Conservation (phyloP, 2,797 vertebrate species). For the Euthynnus affinis region DNA sequence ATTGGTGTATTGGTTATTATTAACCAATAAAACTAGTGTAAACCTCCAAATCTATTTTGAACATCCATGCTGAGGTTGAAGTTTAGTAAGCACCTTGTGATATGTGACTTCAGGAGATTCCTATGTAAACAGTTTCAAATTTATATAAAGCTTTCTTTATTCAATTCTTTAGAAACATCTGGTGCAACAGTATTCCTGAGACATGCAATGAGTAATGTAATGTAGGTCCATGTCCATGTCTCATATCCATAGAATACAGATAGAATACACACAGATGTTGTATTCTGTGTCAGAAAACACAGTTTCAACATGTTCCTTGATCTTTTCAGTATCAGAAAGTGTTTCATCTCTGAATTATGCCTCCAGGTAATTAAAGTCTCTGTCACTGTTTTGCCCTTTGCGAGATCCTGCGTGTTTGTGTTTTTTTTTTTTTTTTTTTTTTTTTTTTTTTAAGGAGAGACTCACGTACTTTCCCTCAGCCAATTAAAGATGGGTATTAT, state of each 20-base stretch:
- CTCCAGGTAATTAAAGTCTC: not conserved
- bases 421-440: not conserved
- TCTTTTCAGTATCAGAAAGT: not conserved
- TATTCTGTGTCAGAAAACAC: not conserved
- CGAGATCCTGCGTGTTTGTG: not conserved
- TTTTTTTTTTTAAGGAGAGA: constrained; percentile 2
- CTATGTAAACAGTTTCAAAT: not conserved
- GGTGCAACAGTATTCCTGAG: not conserved
- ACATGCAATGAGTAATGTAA: not conserved
- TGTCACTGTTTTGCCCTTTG: not conserved
- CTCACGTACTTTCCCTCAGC: constrained; percentile 55
- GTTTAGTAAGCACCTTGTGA: not conserved
- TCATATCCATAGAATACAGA: not conserved
- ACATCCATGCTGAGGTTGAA: not conserved
- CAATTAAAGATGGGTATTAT: constrained; percentile 75
- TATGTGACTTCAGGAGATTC: not conserved
- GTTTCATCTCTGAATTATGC: not conserved
- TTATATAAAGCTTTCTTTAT: no score
- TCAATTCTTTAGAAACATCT: no score
- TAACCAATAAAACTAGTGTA: not conserved
- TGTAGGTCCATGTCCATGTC: not conserved
- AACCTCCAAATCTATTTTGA: not conserved
- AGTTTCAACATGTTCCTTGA: not conserved
- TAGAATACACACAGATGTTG: not conserved
- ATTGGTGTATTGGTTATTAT: not conserved